A percentile compares a stretch with the other conserved stretches of the same genome.
Evolutionary conservation across 2,888 invertebrate species (phyloP).

Genomic region (Charanyca ferruginea): DNA sequence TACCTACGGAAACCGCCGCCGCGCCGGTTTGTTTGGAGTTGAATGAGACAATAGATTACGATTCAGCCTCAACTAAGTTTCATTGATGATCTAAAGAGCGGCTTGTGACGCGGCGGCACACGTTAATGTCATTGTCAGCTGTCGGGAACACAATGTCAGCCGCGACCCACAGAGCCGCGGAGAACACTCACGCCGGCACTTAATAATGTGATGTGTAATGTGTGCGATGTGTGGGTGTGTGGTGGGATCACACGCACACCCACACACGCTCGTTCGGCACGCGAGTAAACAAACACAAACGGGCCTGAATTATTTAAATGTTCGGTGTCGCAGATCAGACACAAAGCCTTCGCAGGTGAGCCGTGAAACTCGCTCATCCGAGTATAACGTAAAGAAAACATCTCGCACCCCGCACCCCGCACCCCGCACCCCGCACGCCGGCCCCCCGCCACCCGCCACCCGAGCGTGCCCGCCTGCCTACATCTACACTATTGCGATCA

Average conservation of each 20-base stretch:
- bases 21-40: background rate
- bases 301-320: slow-evolving; percentile 57
- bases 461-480: slow-evolving; percentile 12
- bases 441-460: slow-evolving; percentile 6
- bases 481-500: slow-evolving; percentile 28
- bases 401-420: slow-evolving; percentile 3
- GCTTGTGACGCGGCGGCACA: background rate
- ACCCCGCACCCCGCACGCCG: slow-evolving; percentile 1
- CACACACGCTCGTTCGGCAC: background rate
- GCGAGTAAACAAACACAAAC: slow-evolving; percentile 51
- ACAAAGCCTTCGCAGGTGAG: slow-evolving; percentile 57
- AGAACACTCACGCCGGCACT: too few relatives aligned
- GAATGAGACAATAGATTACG: background rate
- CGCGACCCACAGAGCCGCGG: too few relatives aligned
- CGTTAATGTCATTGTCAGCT: background rate
- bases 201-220: too few relatives aligned
- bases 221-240: background rate
- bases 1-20: background rate
- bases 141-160: background rate
- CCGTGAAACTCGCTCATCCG: slow-evolving; percentile 55
- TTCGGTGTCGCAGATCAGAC: slow-evolving; percentile 53
- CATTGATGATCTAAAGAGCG: background rate
- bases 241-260: slow-evolving; percentile 4
- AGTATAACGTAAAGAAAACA: slow-evolving; percentile 45
- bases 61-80: background rate